Evolutionary conservation across 2,113 vertebrate genomes (phyloP), one percentile per base, ranked within the genome.

Genomic region (Neoarius graeffei): DNA sequence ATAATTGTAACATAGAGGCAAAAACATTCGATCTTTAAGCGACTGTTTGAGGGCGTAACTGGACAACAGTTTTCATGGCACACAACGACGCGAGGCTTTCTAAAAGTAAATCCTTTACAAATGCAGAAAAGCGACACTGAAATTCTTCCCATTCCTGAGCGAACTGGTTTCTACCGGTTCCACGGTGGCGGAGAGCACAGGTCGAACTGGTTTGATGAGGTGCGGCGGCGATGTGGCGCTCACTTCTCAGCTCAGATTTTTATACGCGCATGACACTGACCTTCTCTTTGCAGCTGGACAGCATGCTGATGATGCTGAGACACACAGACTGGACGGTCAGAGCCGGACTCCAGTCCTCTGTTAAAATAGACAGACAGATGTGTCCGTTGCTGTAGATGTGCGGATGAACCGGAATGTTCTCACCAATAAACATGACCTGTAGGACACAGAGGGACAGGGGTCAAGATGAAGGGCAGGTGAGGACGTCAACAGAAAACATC

Each of bases 261-360:
- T 10, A 60, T 67, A n/a, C 0, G 35, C 4, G 1, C 7, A 0
- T 20, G 17, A 27, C n/a, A 19, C 91, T 91, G 97, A 99, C 98
- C 97, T 99, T 99, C 95, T 99, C 98, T 96, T 99, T 99, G 96
- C 98, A 99, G 96, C 98, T 99, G 95, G 98, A 99, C 94, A 99
- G 97, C 98, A 99, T 99, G 95, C 98, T 99, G 96, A 99, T 99
- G 95, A 99, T 99, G 97, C 98, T 99, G 96, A 99, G 98, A 98
- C 98, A 99, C 92, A 99, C 98, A 86, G 98, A 99, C 90, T 99
- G 98, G 94, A 99, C 98, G 90, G 98, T 99, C 90, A 99, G 98
- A 67, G 98, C 98, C 93, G 98, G 98, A 86, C 98, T 99, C 98
- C 98, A 99, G 93, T 99, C 98, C 95, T 99, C 98, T 89, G 98